Evolutionary conservation across 2,797 vertebrate species (phyloP).

Genomic region (Limosa lapponica): DNA sequence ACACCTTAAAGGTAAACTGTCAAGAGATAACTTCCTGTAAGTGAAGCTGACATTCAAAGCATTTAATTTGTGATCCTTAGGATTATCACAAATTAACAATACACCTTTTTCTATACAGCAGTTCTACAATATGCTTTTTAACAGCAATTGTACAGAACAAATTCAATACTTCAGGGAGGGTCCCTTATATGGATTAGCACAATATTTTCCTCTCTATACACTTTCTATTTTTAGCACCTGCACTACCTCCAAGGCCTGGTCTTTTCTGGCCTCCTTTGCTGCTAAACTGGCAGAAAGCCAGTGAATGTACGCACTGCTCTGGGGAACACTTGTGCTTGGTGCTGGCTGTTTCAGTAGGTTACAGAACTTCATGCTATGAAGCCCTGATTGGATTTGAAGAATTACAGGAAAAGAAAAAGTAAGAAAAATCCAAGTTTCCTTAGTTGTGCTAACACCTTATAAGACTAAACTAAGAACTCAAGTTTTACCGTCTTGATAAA

Average conservation of each 20-base stretch:
- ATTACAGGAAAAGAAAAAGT: neutral
- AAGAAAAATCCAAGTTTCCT: neutral
- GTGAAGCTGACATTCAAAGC: neutral
- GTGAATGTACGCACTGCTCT: neutral
- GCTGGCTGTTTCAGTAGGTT: neutral
- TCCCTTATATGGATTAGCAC: neutral
- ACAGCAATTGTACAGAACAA: neutral
- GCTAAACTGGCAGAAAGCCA: neutral
- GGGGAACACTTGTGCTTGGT: neutral
- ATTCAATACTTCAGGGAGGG: neutral
- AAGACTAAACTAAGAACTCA: neutral
- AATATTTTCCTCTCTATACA: neutral
- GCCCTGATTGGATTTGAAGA: neutral
- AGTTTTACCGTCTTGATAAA: neutral
- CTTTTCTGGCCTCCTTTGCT: neutral
- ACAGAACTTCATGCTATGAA: neutral
- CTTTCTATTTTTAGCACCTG: conserved; percentile 10
- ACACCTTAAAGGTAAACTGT: neutral
- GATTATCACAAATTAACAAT: neutral
- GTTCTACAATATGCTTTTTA: neutral
- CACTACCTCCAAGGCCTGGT: neutral
- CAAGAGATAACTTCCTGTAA: neutral
- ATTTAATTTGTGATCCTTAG: neutral
- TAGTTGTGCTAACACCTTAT: neutral
- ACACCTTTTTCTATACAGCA: neutral